phyloP scores from a whole-genome alignment of 1,140 invertebrate genomes.

The Bombyx mandarina region DNA sequence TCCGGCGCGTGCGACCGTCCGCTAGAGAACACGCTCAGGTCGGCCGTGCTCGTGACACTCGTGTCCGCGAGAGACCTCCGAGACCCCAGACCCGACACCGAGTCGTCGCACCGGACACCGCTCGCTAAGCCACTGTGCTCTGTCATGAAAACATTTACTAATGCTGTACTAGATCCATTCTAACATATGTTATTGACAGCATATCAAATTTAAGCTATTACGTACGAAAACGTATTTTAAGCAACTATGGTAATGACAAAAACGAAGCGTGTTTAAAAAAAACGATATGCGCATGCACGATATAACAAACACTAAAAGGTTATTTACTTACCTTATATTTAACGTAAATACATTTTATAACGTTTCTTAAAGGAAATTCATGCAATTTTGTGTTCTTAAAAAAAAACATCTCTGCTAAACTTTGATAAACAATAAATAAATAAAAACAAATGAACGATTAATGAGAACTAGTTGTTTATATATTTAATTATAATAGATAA shows the following conservation, averaged over 20 bases:
- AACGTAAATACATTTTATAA: conserved; percentile 32
- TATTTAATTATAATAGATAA: too few species aligned
- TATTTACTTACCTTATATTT: conserved; percentile 28
- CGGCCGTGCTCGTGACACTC: conserved; percentile 86
- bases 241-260: not conserved
- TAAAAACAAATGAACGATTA: too few species aligned
- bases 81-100: conserved; percentile 72
- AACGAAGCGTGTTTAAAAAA: too few species aligned
- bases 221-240: not conserved
- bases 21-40: conserved; percentile 84
- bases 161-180: too few species aligned
- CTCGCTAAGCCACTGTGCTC: conserved; percentile 54
- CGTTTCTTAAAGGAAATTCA: conserved; percentile 26
- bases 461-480: not conserved
- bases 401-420: conserved; percentile 44
- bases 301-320: too few species aligned
- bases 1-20: conserved; percentile 80
- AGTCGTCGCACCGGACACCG: conserved; percentile 54
- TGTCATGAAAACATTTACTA: conserved; percentile 18
- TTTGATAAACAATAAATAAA: not conserved
- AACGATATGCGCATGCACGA: too few species aligned
- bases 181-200: too few species aligned
- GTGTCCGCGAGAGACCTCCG: conserved; percentile 85
- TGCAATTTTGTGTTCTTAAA: conserved; percentile 25
- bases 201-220: too few species aligned